phyloP scores from a whole-genome alignment of 2,888 invertebrate species.

The Caradrina kadenii region DNA sequence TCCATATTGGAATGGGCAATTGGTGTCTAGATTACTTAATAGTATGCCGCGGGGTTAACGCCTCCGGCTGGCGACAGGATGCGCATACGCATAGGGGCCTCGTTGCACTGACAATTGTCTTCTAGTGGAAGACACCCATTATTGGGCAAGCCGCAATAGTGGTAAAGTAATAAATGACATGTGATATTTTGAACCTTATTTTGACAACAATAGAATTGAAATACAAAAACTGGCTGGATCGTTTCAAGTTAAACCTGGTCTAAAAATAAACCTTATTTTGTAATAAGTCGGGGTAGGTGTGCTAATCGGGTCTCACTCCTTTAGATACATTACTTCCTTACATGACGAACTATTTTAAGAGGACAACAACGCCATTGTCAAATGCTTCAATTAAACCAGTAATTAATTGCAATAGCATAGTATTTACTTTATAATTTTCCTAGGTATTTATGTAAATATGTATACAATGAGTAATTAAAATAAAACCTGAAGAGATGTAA shows the following conservation, averaged over 20 bases:
- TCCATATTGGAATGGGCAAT: not conserved
- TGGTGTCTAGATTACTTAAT: constrained; percentile 9
- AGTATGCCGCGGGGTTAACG: constrained; percentile 6
- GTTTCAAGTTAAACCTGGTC: too few species aligned
- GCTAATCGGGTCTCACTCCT: not conserved
- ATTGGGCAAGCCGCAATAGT: not conserved
- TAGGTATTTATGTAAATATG: not conserved
- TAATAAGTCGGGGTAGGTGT: too few species aligned
- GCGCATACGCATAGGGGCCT: constrained; percentile 47
- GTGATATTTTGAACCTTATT: too few species aligned
- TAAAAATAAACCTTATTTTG: too few species aligned
- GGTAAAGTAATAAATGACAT: not conserved
- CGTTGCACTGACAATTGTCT: constrained; percentile 8
- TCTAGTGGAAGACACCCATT: constrained; percentile 6
- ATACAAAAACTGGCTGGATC: too few species aligned
- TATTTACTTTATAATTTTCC: not conserved
- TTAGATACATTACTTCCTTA: not conserved
- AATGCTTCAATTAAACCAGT: not conserved
- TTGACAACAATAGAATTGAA: too few species aligned
- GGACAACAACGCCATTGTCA: not conserved
- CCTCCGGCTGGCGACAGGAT: constrained; percentile 29
- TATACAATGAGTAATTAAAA: too few species aligned
- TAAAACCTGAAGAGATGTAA: too few species aligned
- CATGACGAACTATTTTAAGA: not conserved
- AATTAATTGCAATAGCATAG: not conserved